These are phyloP conservation scores for Emydura subglobosa DNA, from an alignment of 2,113 vertebrate genomes.

Conservation along the genomic window DNA sequence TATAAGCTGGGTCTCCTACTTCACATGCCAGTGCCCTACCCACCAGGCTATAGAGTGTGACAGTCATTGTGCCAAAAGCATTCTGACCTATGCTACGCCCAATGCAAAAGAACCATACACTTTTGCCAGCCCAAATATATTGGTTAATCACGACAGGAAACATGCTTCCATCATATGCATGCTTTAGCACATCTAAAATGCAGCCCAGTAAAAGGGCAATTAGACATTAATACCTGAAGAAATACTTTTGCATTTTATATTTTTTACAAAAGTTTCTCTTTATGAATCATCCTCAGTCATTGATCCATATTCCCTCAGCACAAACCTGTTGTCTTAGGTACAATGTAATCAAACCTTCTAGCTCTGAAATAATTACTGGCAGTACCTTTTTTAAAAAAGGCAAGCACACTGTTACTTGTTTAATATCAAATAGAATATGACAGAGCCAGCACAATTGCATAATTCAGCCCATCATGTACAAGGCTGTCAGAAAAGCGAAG, in stretches of 20 bases:
- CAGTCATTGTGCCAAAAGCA: background rate
- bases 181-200: background rate
- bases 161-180: fast-evolving
- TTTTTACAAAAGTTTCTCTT: background rate
- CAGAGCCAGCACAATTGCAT: background rate
- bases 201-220: background rate
- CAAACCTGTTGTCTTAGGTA: background rate
- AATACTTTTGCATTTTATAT: background rate
- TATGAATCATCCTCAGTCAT: background rate
- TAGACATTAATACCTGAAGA: background rate
- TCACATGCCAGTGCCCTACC: background rate
- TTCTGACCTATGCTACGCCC: background rate
- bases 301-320: fast-evolving
- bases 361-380: fast-evolving
- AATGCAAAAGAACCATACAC: background rate
- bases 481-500: background rate
- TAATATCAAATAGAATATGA: background rate
- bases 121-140: background rate
- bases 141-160: background rate
- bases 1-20: background rate
- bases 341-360: background rate
- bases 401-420: fast-evolving
- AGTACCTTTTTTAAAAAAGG: background rate
- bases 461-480: background rate
- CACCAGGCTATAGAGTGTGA: background rate